A percentile compares a stretch with the other conserved stretches of the same genome.
Conservation (phyloP, 2,888 invertebrate genomes). For the Vanessa cardui region DNA sequence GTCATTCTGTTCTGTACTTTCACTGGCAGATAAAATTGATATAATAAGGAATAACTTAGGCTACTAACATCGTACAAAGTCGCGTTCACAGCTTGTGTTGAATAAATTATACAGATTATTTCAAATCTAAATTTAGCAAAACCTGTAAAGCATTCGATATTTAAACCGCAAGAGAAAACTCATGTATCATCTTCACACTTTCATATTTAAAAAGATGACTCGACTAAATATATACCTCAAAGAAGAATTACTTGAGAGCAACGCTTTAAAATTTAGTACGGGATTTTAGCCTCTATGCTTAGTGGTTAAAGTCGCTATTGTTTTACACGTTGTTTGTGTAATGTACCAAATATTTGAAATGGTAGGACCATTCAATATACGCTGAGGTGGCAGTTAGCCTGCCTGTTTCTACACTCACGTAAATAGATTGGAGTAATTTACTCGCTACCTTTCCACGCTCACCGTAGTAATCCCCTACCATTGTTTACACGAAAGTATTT, state of each 20-base stretch:
- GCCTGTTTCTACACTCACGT: conserved; percentile 37
- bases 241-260: conserved; percentile 6
- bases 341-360: conserved; percentile 27
- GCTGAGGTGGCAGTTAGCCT: conserved; percentile 33
- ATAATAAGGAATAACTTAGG: no score
- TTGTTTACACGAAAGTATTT: not conserved
- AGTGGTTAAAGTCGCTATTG: conserved; percentile 10
- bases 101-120: not conserved
- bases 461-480: conserved; percentile 35
- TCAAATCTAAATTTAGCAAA: not conserved
- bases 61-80: no score
- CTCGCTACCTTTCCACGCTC: conserved; percentile 31
- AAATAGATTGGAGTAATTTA: conserved; percentile 44
- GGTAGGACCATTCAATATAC: conserved; percentile 30
- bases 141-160: not conserved
- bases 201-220: conserved; percentile 27
- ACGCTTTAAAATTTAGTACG: not conserved
- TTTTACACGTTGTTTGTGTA: conserved; percentile 21
- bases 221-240: conserved; percentile 18
- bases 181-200: not conserved
- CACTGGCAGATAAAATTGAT: no score
- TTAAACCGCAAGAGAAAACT: not conserved
- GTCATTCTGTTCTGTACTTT: no score
- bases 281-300: conserved; percentile 15
- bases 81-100: no score